A percentile compares a stretch with the other conserved stretches of the same genome.
Conservation (phyloP, 2,797 vertebrate species). For the Dromococcyx pavoninus region DNA sequence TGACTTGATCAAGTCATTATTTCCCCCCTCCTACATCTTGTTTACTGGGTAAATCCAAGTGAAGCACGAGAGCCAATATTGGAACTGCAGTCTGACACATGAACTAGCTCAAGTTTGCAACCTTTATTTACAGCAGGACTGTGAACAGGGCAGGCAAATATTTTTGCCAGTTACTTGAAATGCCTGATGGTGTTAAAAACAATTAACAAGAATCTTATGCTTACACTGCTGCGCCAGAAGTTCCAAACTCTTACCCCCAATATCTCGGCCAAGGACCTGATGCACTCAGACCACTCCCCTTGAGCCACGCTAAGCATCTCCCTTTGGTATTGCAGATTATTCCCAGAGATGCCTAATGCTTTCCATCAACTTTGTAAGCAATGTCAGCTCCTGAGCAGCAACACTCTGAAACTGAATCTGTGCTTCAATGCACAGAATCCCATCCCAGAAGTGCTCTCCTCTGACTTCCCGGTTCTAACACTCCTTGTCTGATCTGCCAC, state of each 20-base stretch:
- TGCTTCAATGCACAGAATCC: background rate
- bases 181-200: background rate
- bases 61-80: background rate
- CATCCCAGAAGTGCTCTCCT: background rate
- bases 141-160: background rate
- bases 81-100: background rate
- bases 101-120: background rate
- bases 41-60: background rate
- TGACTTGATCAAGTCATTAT: background rate
- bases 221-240: background rate
- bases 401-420: background rate
- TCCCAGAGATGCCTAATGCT: background rate
- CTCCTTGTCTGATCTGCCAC: background rate
- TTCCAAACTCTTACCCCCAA: background rate
- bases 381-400: background rate
- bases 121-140: background rate
- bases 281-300: no score
- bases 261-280: background rate
- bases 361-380: background rate
- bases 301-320: background rate
- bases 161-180: background rate
- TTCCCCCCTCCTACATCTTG: background rate
- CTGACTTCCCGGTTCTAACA: background rate
- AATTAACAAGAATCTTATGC: background rate
- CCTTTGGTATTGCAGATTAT: background rate